Evolutionary conservation across 2,113 vertebrate genomes (phyloP), one percentile per base, ranked within the genome.

Genomic region (Pterophyllum scalare): DNA sequence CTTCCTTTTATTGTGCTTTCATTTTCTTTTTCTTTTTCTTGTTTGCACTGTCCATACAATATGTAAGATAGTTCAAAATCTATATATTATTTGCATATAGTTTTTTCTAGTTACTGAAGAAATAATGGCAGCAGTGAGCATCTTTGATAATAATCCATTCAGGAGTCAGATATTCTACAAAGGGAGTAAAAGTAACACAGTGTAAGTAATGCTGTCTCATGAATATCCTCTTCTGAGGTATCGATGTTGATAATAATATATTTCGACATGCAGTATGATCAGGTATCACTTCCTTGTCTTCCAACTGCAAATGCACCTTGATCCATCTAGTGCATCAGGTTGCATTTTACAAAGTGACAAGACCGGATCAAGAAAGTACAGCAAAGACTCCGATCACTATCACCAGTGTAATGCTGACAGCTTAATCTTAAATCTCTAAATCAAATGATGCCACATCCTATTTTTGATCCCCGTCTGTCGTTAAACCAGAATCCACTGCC

Each of bases 401-500:
- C 59, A 9, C 59, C 13, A 11, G 33, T 64, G n/a, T 13, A 60
- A 59, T 59, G 79, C 58, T 77, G 57, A 74, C 83, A 77, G 64
- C 54, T 77, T 89, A 72, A 92, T 92, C 87, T 83, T 35, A 59
- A 79, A 90, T 87, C 81, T 86, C 52, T 76, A 40, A 87, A 88
- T 87, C 84, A 72, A 85, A 84, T 59, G 80, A 91, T 61, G 83
- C 85, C 78, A 90, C 87, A 65, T 79, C 84, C 77, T 67, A 84
- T 93, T 92, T 93, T 87, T 88, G 80, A 91, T 80, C 58, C 59
- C 19, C 59, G 58, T 54, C 65, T 89, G 77, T 80, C 77, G 56
- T 87, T 79, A 75, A 82, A 88, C 28, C 43, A 43, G 43, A 13
- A 35, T 67, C 59, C 8, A 24, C 59, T 85, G 72, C 52, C 86